These are phyloP conservation scores for Ephestia elutella DNA, from an alignment of 1,140 invertebrate genomes.

Conservation along the genomic window DNA sequence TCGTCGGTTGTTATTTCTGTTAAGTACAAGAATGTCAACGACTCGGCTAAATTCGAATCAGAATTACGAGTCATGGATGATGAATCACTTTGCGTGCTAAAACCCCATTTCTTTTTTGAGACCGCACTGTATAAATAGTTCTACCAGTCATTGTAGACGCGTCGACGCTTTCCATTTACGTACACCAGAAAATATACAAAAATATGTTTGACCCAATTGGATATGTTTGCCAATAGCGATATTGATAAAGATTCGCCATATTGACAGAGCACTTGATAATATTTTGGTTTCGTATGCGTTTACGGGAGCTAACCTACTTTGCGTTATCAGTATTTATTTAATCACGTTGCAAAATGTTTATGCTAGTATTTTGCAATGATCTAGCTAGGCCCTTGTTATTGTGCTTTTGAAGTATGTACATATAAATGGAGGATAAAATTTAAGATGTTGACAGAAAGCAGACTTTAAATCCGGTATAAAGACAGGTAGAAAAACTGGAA, in stretches of 20 bases:
- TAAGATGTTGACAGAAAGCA: neutral
- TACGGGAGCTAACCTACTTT: slow-evolving; percentile 68
- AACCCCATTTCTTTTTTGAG: slow-evolving; percentile 47
- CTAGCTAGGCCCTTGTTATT: neutral
- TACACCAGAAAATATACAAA: slow-evolving; percentile 27
- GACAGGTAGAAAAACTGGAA: slow-evolving; percentile 1
- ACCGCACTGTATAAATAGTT: slow-evolving; percentile 42
- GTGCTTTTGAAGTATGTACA: neutral
- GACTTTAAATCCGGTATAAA: neutral
- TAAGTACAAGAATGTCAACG: slow-evolving; percentile 50
- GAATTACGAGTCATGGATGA: slow-evolving; percentile 49
- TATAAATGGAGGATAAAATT: too few species aligned
- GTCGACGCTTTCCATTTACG: slow-evolving; percentile 32
- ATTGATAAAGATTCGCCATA: slow-evolving; percentile 66
- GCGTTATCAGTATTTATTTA: slow-evolving; percentile 65
- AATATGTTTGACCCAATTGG: slow-evolving; percentile 62
- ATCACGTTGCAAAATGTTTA: slow-evolving; percentile 52
- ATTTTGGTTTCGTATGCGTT: slow-evolving; percentile 53
- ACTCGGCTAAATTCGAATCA: slow-evolving; percentile 52
- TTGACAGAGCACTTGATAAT: slow-evolving; percentile 60
- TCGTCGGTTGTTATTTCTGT: slow-evolving; percentile 34
- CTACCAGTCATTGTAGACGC: slow-evolving; percentile 40
- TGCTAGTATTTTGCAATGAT: slow-evolving; percentile 2
- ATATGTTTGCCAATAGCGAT: slow-evolving; percentile 56
- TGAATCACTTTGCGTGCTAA: slow-evolving; percentile 60